These are phyloP conservation scores for Synergus gifuensis DNA, from an alignment of 2,888 invertebrate genomes.

Conservation along the genomic window DNA sequence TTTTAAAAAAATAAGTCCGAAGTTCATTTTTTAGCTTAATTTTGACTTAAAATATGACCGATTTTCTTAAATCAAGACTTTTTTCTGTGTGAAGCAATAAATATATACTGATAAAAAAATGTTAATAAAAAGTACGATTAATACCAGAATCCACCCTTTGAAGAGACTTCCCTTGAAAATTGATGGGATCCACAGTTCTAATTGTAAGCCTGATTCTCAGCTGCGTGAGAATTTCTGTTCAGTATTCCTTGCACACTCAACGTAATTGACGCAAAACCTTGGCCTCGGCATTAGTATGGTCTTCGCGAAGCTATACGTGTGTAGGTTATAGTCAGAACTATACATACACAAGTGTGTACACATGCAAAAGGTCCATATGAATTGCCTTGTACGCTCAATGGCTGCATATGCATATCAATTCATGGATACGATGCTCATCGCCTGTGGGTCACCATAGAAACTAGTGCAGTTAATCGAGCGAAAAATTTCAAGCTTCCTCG, in stretches of 20 bases:
- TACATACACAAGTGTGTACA: not conserved
- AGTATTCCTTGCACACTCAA: conserved; percentile 54
- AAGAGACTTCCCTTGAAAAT: conserved; percentile 56
- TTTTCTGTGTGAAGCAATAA: not conserved
- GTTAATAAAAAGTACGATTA: not conserved
- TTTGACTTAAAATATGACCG: not conserved
- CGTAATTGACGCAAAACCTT: conserved; percentile 64
- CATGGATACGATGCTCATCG: not conserved
- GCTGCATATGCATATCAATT: conserved; percentile 30
- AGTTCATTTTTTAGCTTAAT: not conserved
- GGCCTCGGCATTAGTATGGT: conserved; percentile 47
- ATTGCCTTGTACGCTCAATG: conserved; percentile 17
- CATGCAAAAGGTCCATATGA: conserved; percentile 17
- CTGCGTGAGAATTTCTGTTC: conserved; percentile 46
- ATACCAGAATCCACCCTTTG: conserved; percentile 47
- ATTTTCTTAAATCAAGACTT: too few relatives aligned
- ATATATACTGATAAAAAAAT: not conserved
- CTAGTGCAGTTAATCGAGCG: conserved; percentile 22
- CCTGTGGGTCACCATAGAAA: conserved; percentile 16
- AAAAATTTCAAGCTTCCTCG: conserved; percentile 22
- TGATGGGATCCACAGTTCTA: conserved; percentile 50
- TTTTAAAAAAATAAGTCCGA: too few relatives aligned
- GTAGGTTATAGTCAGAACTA: not conserved
- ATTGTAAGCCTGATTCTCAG: not conserved
- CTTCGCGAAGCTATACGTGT: not conserved